Base-by-base conservation (phyloP, 2,888 invertebrate species). In the Phymatocera aterrima region DNA sequence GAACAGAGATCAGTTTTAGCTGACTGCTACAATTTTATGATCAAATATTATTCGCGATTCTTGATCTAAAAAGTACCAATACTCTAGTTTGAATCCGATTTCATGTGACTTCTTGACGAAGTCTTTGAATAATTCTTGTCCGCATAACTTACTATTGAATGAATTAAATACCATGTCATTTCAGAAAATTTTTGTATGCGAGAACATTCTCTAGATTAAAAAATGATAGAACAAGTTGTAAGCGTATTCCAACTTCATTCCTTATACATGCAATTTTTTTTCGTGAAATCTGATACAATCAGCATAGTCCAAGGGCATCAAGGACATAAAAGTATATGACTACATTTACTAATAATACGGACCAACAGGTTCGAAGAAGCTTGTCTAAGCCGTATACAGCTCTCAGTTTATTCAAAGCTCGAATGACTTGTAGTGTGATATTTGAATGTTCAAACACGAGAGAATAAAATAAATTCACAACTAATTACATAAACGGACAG, bases 361-460 rank as follows among this genome's bases (percentile, higher is more conserved):
- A 51, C 10, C 34, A 72, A 72, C 51, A 72, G 48, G 72, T 72
- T 72, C 8, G 12, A 51, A 21, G 37, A 64, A 10, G 51, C 31
- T 72, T 51, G 24, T 28, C 12, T 24, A n/a, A n/a, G 15, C 46
- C 6, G 15, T 68, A n/a, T n/a, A 15, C 21, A 12, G 28, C 15
- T 3, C 12, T 43, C 28, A 43, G n/a, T 24, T 8, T 68, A 10
- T 0, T 68, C 3, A 24, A 12, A 37, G 34, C 6, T 6, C 15
- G 18, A 64, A 40, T 40, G 10, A 37, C 18, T 64, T 37, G n/a
- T 10, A 37, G 1, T 21, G n/a, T 64, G 34, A 40, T 64, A 46
- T 43, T 43, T 5, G 6, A 15, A n/a, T 61, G 15, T 10, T 31
- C 15, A 8, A 61, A n/a, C 5, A 6, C 15, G 15, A 61, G n/a